Conservation (phyloP, 2,888 invertebrate species). For the Synergus japonicus region DNA sequence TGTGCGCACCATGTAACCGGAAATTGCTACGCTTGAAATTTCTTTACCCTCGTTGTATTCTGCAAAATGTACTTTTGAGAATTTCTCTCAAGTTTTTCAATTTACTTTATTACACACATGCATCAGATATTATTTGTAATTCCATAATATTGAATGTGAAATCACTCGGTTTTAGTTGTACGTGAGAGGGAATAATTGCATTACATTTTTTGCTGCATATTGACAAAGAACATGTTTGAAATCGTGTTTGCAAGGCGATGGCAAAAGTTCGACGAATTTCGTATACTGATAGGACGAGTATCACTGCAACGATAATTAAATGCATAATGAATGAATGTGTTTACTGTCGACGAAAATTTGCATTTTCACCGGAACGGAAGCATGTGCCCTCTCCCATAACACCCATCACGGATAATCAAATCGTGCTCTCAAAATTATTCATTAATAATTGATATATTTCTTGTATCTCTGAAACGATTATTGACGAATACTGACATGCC, state of each 20-base stretch:
- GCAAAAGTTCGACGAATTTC: background rate
- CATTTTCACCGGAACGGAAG: slow-evolving; percentile 15
- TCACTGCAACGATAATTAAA: slow-evolving; percentile 22
- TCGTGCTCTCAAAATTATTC: background rate
- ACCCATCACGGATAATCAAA: slow-evolving; percentile 4
- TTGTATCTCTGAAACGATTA: background rate
- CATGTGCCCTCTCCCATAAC: slow-evolving; percentile 1
- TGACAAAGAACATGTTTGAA: background rate
- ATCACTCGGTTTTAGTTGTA: background rate
- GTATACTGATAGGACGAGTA: slow-evolving; percentile 3
- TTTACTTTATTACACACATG: background rate
- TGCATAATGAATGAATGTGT: slow-evolving; percentile 24
- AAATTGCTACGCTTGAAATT: background rate
- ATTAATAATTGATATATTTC: slow-evolving; percentile 28
- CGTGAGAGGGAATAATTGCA: background rate
- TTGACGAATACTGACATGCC: background rate
- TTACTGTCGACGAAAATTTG: slow-evolving; percentile 22
- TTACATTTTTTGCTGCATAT: background rate
- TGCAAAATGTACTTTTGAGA: background rate
- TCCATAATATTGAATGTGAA: background rate
- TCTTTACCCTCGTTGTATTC: background rate
- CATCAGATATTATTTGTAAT: too few relatives aligned
- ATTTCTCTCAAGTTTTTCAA: background rate
- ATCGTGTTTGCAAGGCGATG: background rate
- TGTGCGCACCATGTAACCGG: background rate